Evolutionary conservation across 2,113 vertebrate species (phyloP), one percentile per base, ranked within the genome.

Genomic region (Corynorhinus townsendii): DNA sequence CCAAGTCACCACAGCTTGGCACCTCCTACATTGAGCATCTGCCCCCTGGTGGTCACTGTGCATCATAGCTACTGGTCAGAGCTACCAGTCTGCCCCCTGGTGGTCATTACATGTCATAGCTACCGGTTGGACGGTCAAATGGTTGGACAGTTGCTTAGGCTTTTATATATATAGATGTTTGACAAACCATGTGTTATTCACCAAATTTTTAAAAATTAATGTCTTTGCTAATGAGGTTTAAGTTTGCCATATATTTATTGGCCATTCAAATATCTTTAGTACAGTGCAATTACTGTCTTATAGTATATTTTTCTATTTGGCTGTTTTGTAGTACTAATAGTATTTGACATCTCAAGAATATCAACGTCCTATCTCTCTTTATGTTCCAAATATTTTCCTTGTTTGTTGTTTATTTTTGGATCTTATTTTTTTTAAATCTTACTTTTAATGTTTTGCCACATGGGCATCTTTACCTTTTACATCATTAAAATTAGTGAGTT

Each of bases 381-480:
- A 79, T 47, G 45, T 84, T 76, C 8, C 16, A 92, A 76, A 73
- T 80, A 40, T 84, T 33, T 84, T 56, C 5, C 59, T 73, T 83
- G 10, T 17, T 76, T 81, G 47, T 73, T 82, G 49, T 28, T 28
- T 86, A 11, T 49, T 33, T 77, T 86, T 93, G 54, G 45, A 86
- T 68, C 8, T 94, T 62, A 62, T 30, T 54, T 20, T 43, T 30
- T 30, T 30, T 28, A 75, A 71, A 89, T 59, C 8, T 90, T 76
- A 62, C 49, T 76, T 86, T 89, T 80, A 87, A 90, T 79, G 30
- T 56, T 95, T 89, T 95, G 33, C 35, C 40, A 77, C 88, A 47
- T 93, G 68, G 24, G 15, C 15, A 56, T 56, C 20, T 54, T 94
- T 77, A 85, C 4, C 52, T 86, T 85, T 93, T 91, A 80, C 33